These are phyloP conservation scores for Maccullochella peelii DNA, from an alignment of 2,113 vertebrate species.

Conservation along the genomic window DNA sequence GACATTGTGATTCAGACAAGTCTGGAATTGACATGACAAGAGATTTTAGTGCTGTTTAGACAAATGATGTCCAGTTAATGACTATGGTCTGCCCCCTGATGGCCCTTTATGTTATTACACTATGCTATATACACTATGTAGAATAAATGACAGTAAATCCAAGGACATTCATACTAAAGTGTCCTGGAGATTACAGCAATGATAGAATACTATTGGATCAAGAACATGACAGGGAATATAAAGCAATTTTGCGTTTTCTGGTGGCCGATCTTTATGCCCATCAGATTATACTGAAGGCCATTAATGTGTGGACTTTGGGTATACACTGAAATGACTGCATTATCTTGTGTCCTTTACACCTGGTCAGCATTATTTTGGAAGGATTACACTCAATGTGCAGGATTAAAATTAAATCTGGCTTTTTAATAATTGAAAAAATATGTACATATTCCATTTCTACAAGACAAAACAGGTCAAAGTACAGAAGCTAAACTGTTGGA, in stretches of 20 bases:
- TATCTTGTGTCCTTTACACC: background rate
- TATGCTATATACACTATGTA: no score
- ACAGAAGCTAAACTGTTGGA: background rate
- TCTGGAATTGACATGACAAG: background rate
- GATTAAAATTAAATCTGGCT: conserved; percentile 6
- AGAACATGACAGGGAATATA: conserved; percentile 2
- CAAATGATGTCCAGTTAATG: conserved; percentile 22
- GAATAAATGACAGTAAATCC: conserved; percentile 10
- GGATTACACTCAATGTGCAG: background rate
- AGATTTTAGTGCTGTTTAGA: conserved; percentile 1
- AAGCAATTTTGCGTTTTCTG: background rate
- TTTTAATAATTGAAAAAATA: conserved; percentile 65
- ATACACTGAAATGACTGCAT: background rate
- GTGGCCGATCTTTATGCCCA: background rate
- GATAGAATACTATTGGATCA: conserved; percentile 16
- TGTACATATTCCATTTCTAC: conserved; percentile 53
- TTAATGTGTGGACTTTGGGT: background rate
- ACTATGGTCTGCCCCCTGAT: conserved; percentile 48
- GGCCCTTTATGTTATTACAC: conserved; percentile 39
- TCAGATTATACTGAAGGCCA: background rate
- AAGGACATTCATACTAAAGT: conserved; percentile 40
- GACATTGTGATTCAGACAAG: background rate
- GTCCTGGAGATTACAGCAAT: background rate
- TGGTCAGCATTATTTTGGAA: background rate
- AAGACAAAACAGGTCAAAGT: conserved; percentile 17